These are phyloP conservation scores for Scophthalmus maximus DNA, from an alignment of 2,113 vertebrate genomes.

Conservation along the genomic window DNA sequence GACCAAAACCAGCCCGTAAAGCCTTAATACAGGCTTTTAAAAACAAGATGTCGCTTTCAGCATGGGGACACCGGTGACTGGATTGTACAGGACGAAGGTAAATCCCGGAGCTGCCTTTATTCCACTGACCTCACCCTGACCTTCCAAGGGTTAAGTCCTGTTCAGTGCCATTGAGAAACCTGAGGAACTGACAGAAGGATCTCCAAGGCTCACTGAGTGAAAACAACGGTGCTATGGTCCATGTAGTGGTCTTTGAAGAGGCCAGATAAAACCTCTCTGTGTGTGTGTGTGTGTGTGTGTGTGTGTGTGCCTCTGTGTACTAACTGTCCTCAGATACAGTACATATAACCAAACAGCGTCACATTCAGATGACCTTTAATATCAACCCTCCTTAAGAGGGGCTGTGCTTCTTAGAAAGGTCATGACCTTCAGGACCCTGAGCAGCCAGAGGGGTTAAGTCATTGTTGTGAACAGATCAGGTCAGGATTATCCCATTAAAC, in stretches of 20 bases:
- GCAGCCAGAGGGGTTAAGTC: conserved; percentile 39
- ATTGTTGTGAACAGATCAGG: conserved; percentile 33
- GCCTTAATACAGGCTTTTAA: conserved; percentile 23
- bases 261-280: conserved; percentile 33
- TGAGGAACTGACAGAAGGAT: conserved; percentile 39
- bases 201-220: conserved; percentile 30
- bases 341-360: conserved; percentile 20
- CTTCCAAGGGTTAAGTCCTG: conserved; percentile 51
- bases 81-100: conserved; percentile 49
- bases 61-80: not conserved
- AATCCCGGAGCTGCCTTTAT: conserved; percentile 66
- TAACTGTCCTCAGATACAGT: conserved; percentile 1
- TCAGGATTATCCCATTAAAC: conserved; percentile 47
- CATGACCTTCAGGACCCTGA: conserved; percentile 27
- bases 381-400: conserved; percentile 6
- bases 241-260: conserved; percentile 40
- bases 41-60: conserved; percentile 41
- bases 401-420: conserved; percentile 24
- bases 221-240: conserved; percentile 31
- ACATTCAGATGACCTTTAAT: conserved; percentile 41
- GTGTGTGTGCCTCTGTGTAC: not conserved
- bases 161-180: conserved; percentile 54
- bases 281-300: too few species aligned
- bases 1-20: not conserved
- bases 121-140: conserved; percentile 66